Base-by-base conservation (phyloP, 2,113 vertebrate species). In the Thermophis baileyi region DNA sequence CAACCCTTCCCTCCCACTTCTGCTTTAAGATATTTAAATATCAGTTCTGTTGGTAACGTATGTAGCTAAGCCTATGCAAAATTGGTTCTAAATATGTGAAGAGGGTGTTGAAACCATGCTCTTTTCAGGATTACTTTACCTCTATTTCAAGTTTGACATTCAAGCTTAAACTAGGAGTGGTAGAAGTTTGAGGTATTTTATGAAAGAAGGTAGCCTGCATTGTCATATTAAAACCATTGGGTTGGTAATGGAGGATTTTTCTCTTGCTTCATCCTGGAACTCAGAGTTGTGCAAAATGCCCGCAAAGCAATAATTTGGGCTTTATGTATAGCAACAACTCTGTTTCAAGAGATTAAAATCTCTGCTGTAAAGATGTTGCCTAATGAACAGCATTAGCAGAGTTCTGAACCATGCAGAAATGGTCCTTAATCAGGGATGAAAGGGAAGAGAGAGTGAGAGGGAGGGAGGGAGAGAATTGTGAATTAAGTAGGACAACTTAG, bases 261-360 rank as follows among this genome's bases (percentile, higher is more conserved):
- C 12, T 60, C 88, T 90, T 93, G 88, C 92, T 92, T 92, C 92
- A 92, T 92, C 88, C 51, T 85, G 63, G 88, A 90, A 90, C 51
- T 93, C 74, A 89, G 4, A 35, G 44, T 93, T 90, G 88, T 93
- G 92, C 53, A 93, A 93, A 93, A 85, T n/a, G 49, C 57, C 69
- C 47, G n/a, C 50, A 63, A 60, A 87, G 91, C 85, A 51, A 55
- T 4, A 47, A 92, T 81, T 81, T 81, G 74, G 74, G 18, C 44
- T 91, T 89, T 89, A 27, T 55, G 14, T 74, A 40, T 57, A 92
- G 3, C 91, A 94, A 96, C 92, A 60, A 55, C 8, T 27, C 60
- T 50, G 69, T 49, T 74, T 85, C 53, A 60, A 91, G 57, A 86
- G 46, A 27, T 40, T 4, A 74, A 14, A 22, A 86, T 89, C 18